Evolutionary conservation across 2,888 invertebrate genomes (phyloP), one percentile per base, ranked within the genome.

Genomic region (Lepidocyrtinus sp.): DNA sequence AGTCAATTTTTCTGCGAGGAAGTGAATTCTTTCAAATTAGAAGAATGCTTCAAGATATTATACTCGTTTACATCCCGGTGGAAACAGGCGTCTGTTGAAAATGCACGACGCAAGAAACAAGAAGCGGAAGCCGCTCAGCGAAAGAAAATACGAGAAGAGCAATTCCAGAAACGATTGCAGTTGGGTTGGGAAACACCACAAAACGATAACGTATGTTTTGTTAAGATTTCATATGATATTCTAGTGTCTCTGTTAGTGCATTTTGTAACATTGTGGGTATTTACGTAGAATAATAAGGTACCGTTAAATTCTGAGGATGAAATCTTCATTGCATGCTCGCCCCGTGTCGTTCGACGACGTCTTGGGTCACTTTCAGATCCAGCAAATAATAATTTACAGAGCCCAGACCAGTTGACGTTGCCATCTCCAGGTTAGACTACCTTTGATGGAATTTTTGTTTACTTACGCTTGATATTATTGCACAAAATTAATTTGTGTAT

Each of bases 1-100:
- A 93, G 96, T 0, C 94, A 95, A 70, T 98, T 97, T 90, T 97
- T 98, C 90, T 98, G 98, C 89, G 98, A 98, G 89, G 97, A 98
- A 87, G 91, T 93, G 0, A 93, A 92, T 70, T 92, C 94, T 0
- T 98, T 98, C 88, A 96, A 96, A 88, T 90, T 98, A 55, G 97
- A 98, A 88, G 98, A 98, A 88, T 97, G 97, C 88, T 96, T 97
- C 88, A 94, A 94, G 89, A 94, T 95, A 85, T 93, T 98, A 88
- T 94, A 95, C 87, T 92, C 92, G 63, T 98, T 98, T 90, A 96
- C 96, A 88, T 92, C 92, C 83, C 95, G 95, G 89, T 96, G 96
- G 90, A 93, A 93, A 74, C 93, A 94, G 85, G 95, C 96, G 0
- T 93, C 94, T 12, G 90, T 92, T 79, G 97, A 98, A 88, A 98